phyloP scores from a whole-genome alignment of 2,113 vertebrate species.

The Noctilio leporinus region DNA sequence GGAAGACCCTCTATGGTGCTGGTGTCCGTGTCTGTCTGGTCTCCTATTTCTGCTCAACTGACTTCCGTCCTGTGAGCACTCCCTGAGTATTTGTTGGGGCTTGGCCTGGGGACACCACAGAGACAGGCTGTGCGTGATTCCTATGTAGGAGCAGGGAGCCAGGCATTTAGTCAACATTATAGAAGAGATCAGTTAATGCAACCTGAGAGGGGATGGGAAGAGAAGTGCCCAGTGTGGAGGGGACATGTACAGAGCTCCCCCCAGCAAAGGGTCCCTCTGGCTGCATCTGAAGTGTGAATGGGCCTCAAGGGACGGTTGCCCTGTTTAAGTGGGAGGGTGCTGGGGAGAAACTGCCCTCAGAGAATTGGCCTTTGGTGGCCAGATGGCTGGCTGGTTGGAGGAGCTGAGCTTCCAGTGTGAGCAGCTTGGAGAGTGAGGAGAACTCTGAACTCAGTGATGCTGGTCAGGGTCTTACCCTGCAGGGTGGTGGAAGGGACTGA shows the following conservation, averaged over 20 bases:
- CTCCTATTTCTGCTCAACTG: neutral
- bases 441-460: neutral
- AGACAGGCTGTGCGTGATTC: neutral
- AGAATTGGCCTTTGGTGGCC: neutral
- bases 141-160: neutral
- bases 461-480: neutral
- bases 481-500: neutral
- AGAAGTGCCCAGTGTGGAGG: too few species aligned
- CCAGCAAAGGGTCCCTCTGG: too few species aligned
- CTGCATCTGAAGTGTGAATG: too few species aligned
- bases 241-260: too few species aligned
- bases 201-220: neutral
- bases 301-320: too few species aligned
- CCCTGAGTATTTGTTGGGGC: neutral
- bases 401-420: neutral
- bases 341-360: too few species aligned
- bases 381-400: neutral
- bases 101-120: neutral
- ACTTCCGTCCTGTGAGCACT: neutral
- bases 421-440: neutral
- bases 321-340: too few species aligned
- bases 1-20: neutral
- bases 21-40: neutral
- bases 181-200: neutral
- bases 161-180: neutral